phyloP scores from a whole-genome alignment of 1,140 invertebrate genomes.

The Gerris buenoi region DNA sequence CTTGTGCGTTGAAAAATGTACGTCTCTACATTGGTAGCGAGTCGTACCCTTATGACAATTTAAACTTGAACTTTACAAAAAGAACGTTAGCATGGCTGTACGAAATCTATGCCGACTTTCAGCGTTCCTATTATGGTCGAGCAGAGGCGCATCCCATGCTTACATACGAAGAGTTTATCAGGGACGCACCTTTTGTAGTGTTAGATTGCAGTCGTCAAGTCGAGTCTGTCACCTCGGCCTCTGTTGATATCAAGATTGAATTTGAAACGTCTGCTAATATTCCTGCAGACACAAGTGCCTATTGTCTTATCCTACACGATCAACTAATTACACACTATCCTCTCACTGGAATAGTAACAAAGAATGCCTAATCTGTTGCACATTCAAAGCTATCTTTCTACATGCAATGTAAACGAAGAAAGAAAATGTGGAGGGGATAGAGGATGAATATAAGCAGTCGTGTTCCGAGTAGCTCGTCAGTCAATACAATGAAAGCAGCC shows the following conservation, averaged over 20 bases:
- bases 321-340: neutral
- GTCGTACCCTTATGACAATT: neutral
- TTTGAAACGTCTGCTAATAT: neutral
- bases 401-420: too few species aligned
- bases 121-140: neutral
- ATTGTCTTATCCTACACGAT: neutral
- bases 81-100: neutral
- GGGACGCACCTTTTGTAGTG: neutral
- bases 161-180: neutral
- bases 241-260: neutral
- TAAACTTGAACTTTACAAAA: neutral
- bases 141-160: neutral
- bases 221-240: neutral
- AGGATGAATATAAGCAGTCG: too few species aligned
- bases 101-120: neutral
- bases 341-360: neutral
- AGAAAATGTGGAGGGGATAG: neutral
- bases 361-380: too few species aligned
- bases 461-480: too few species aligned
- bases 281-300: neutral
- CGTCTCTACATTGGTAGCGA: neutral
- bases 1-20: neutral
- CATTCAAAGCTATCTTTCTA: too few species aligned
- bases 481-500: too few species aligned
- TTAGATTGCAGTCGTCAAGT: neutral